Percentiles rank a stretch among this genome's conserved stretches.
Conservation (phyloP, 1,140 invertebrate species). For the Hermetia illucens region DNA sequence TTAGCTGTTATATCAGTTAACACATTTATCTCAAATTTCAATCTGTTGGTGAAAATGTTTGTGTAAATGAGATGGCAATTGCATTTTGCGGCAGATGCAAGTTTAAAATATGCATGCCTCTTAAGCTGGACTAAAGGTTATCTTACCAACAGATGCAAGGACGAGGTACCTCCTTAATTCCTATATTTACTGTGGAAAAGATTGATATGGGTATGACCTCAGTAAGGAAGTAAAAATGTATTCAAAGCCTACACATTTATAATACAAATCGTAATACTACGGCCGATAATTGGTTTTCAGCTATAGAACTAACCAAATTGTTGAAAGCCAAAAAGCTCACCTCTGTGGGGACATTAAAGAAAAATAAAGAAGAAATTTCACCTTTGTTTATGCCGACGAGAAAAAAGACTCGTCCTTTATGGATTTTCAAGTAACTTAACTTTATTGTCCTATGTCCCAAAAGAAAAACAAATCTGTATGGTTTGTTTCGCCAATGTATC, state of each 20-base stretch:
- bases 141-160: slow-evolving; percentile 17
- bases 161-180: slow-evolving; percentile 14
- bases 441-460: slow-evolving; percentile 12
- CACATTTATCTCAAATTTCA: slow-evolving; percentile 23
- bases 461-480: slow-evolving; percentile 8
- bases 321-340: slow-evolving; percentile 21
- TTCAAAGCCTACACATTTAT: slow-evolving; percentile 13
- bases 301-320: slow-evolving; percentile 20
- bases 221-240: slow-evolving; percentile 12
- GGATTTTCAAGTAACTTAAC: slow-evolving; percentile 13
- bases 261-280: slow-evolving; percentile 22
- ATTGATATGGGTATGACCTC: slow-evolving; percentile 13
- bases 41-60: slow-evolving; percentile 12
- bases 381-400: no score
- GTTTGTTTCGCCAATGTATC: slow-evolving; percentile 12
- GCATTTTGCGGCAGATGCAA: slow-evolving; percentile 24
- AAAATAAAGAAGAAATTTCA: slow-evolving; percentile 33
- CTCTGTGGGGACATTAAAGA: slow-evolving; percentile 31
- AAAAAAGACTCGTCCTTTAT: no score
- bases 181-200: slow-evolving; percentile 15
- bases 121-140: slow-evolving; percentile 33
- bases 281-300: slow-evolving; percentile 30
- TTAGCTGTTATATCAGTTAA: slow-evolving; percentile 18
- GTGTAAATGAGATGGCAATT: slow-evolving; percentile 31
- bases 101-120: slow-evolving; percentile 32